These are phyloP conservation scores for Drosophila novamexicana DNA, from an alignment of 1,140 invertebrate species.

Conservation along the genomic window DNA sequence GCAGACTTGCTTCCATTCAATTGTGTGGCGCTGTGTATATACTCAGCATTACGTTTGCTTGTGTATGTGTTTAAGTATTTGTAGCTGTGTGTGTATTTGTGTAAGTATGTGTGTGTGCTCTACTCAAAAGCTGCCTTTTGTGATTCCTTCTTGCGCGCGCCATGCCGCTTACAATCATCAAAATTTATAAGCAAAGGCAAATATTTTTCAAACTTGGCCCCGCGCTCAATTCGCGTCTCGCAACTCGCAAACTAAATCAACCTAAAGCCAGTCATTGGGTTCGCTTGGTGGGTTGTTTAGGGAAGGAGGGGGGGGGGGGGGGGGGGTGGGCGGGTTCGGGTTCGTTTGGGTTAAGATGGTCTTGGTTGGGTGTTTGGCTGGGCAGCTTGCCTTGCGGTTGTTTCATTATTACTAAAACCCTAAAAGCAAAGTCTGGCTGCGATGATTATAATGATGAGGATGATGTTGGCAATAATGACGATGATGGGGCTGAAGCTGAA, in stretches of 20 bases:
- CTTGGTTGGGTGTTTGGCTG: conserved; percentile 1
- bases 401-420: conserved; percentile 50
- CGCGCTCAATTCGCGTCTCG: conserved; percentile 34
- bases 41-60: background rate
- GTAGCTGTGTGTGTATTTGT: background rate
- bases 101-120: background rate
- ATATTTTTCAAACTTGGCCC: conserved; percentile 53
- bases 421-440: conserved; percentile 41
- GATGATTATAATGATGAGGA: conserved; percentile 20
- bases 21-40: conserved; percentile 14
- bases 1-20: conserved; percentile 19
- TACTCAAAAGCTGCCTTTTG: conserved; percentile 29
- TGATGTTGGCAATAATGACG: conserved; percentile 10
- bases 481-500: conserved; percentile 1
- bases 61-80: conserved; percentile 1
- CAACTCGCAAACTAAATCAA: conserved; percentile 70
- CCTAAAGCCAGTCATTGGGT: conserved; percentile 55
- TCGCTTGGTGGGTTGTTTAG: background rate
- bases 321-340: background rate
- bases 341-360: conserved; percentile 15
- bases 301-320: background rate
- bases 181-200: conserved; percentile 80
- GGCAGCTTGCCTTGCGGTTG: conserved; percentile 46
- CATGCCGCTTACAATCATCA: conserved; percentile 60
- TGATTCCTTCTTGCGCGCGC: conserved; percentile 24